phyloP scores from a whole-genome alignment of 37 sponge, comb jelly and placozoan genomes.

The Mnemiopsis leidyi region DNA sequence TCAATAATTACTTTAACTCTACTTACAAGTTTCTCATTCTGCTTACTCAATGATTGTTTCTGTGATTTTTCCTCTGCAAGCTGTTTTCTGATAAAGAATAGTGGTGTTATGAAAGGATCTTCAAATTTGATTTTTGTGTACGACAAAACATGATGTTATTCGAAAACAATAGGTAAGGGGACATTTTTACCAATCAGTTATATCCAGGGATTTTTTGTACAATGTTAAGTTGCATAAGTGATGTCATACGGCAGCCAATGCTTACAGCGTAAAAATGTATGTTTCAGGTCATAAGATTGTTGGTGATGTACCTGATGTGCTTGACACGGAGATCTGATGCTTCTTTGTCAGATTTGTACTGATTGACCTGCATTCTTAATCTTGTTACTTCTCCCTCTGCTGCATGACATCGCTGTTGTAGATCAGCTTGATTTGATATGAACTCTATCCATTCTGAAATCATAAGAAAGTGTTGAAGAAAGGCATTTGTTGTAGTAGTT shows the following conservation, averaged over 20 bases:
- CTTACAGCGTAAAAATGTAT: too few relatives aligned
- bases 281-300: too few relatives aligned
- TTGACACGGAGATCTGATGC: constrained; percentile 29
- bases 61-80: constrained; percentile 57
- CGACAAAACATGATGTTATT: too few relatives aligned
- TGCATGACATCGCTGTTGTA: constrained; percentile 40
- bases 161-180: too few relatives aligned
- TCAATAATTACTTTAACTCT: neutral
- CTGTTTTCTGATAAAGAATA: neutral
- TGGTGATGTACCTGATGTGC: constrained; percentile 11
- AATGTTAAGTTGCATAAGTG: too few relatives aligned
- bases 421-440: constrained; percentile 51
- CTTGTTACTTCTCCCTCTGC: constrained; percentile 43
- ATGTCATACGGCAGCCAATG: too few relatives aligned
- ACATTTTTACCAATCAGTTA: too few relatives aligned
- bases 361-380: constrained; percentile 41
- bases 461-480: too few relatives aligned
- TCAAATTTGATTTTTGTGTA: too few relatives aligned
- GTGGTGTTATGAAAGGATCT: neutral
- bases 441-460: constrained; percentile 65
- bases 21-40: constrained; percentile 61
- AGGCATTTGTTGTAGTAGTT: too few relatives aligned
- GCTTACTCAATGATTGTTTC: constrained; percentile 8
- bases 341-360: constrained; percentile 58
- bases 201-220: too few relatives aligned